Evolutionary conservation across 2,797 vertebrate species (phyloP).

Genomic region (Heterohyrax brucei): DNA sequence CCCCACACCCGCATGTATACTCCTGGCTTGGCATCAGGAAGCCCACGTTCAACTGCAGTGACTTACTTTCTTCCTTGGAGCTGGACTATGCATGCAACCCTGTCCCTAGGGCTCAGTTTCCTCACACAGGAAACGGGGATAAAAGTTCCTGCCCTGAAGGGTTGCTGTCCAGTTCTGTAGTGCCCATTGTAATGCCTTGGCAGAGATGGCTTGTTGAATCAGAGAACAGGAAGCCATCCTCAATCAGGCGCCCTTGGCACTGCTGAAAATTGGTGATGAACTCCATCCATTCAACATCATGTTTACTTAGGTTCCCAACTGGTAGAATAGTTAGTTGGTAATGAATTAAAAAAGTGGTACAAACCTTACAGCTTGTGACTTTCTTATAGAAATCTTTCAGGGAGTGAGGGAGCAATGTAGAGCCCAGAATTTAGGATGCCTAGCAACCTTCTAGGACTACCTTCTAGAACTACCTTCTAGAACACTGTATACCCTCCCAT

Average conservation of each 20-base stretch:
- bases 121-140: not conserved
- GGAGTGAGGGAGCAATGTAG: not conserved
- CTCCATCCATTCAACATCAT: not conserved
- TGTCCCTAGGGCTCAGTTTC: constrained; percentile 18
- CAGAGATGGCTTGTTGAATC: constrained; percentile 7
- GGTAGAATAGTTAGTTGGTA: not conserved
- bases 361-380: not conserved
- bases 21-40: not conserved
- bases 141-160: not conserved
- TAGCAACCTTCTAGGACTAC: not conserved
- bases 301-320: not conserved
- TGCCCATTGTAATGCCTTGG: not conserved
- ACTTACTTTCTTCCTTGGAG: constrained; percentile 14
- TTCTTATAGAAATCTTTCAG: not conserved
- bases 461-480: not conserved
- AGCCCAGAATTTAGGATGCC: not conserved
- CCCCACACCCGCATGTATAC: not conserved
- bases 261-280: not conserved
- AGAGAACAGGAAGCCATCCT: not conserved
- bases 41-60: not conserved
- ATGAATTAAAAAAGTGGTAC: not conserved
- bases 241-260: not conserved
- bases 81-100: not conserved
- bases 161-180: not conserved
- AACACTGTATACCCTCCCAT: not conserved